Evolutionary conservation across 30 jellyfish, hydroid and myxozoan species (phyloP).

Genomic region (Chrysaora quinquecirrha): DNA sequence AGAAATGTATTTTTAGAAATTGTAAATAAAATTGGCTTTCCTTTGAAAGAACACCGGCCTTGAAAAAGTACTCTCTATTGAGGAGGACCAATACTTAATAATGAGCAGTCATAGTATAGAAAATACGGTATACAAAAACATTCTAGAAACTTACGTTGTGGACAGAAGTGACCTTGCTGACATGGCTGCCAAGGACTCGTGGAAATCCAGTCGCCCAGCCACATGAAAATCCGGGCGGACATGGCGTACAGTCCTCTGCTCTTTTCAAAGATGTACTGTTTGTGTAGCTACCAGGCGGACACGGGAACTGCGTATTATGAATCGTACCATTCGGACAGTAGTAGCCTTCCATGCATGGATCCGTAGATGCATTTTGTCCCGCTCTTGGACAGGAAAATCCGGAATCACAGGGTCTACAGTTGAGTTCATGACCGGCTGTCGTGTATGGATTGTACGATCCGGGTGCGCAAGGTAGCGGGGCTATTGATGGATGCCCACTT

Average conservation of each 20-base stretch:
- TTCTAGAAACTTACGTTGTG: slow-evolving; percentile 62
- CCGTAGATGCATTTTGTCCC: slow-evolving; percentile 75
- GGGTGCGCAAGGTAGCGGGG: slow-evolving; percentile 96
- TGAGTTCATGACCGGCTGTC: slow-evolving; percentile 75
- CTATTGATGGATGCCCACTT: slow-evolving; percentile 79
- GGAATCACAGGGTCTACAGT: slow-evolving; percentile 92
- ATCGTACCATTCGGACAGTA: slow-evolving; percentile 97
- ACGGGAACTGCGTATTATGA: slow-evolving; percentile 75
- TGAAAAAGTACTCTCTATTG: too few relatives aligned
- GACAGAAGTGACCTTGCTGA: slow-evolving; percentile 94
- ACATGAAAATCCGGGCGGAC: slow-evolving; percentile 93
- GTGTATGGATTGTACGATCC: slow-evolving; percentile 87
- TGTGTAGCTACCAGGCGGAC: slow-evolving; percentile 98
- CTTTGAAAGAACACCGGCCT: too few relatives aligned
- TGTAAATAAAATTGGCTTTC: too few relatives aligned
- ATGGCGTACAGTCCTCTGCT: slow-evolving; percentile 90
- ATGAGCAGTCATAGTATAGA: too few relatives aligned
- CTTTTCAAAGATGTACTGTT: slow-evolving; percentile 77
- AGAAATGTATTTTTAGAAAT: too few relatives aligned
- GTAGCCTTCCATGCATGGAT: slow-evolving; percentile 79
- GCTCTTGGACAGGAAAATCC: slow-evolving; percentile 92
- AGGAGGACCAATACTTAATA: too few relatives aligned
- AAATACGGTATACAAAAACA: too few relatives aligned
- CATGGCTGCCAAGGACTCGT: slow-evolving; percentile 90
- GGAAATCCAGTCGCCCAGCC: slow-evolving; percentile 98